Percentiles rank a stretch among this genome's conserved stretches.
Conservation (phyloP, 2,113 vertebrate genomes). For the Hyperoodon ampullatus region DNA sequence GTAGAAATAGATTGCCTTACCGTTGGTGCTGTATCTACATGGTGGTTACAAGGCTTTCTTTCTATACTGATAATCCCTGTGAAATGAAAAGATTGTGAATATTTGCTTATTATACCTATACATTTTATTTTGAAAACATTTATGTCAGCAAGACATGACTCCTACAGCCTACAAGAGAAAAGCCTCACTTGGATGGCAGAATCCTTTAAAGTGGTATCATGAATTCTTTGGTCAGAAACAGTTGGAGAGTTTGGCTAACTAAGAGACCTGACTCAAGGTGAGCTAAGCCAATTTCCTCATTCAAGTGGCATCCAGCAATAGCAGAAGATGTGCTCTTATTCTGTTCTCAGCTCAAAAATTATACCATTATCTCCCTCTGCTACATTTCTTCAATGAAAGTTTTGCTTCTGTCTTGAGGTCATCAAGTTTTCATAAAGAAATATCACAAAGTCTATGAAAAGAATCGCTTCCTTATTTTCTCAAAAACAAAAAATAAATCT, state of each 20-base stretch:
- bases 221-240: slow-evolving; percentile 82
- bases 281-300: slow-evolving; percentile 82
- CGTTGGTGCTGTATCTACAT: slow-evolving; percentile 84
- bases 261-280: slow-evolving; percentile 80
- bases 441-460: slow-evolving; percentile 82
- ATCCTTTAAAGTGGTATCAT: slow-evolving; percentile 76
- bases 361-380: slow-evolving; percentile 80
- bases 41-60: slow-evolving; percentile 87
- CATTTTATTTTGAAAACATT: slow-evolving; percentile 85
- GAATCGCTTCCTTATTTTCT: slow-evolving; percentile 85
- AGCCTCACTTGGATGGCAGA: slow-evolving; percentile 59
- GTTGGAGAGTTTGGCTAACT: slow-evolving; percentile 82
- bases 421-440: slow-evolving; percentile 81
- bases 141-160: slow-evolving; percentile 76
- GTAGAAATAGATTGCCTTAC: slow-evolving; percentile 85
- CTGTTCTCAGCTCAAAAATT: slow-evolving; percentile 77
- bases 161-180: slow-evolving; percentile 80
- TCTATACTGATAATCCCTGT: slow-evolving; percentile 90
- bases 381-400: slow-evolving; percentile 76
- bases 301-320: slow-evolving; percentile 79
- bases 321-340: slow-evolving; percentile 75
- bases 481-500: slow-evolving; percentile 82
- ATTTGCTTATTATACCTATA: slow-evolving; percentile 83
- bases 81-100: slow-evolving; percentile 83
- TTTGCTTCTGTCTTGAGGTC: slow-evolving; percentile 82